phyloP scores from a whole-genome alignment of 2,888 invertebrate species.

The Leptura quadrifasciata region DNA sequence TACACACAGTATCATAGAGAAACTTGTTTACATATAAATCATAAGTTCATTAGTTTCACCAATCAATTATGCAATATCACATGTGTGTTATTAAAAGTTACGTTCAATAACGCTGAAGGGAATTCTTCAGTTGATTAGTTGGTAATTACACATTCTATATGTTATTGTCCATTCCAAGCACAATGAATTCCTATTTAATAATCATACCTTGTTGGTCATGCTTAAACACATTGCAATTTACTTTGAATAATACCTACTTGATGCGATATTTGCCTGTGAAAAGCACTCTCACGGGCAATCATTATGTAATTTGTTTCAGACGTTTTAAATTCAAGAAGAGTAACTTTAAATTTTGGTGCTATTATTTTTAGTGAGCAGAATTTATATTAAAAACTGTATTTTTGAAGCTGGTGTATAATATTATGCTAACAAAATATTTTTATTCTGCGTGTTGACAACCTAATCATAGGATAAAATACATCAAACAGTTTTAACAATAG shows the following conservation, averaged over 20 bases:
- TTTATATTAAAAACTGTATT: not conserved
- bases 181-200: slow-evolving; percentile 21
- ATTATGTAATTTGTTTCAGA: not conserved
- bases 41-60: slow-evolving; percentile 6
- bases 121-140: slow-evolving; percentile 15
- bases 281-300: not conserved
- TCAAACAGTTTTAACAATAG: too few species aligned
- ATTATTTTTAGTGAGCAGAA: not conserved
- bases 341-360: not conserved
- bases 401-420: not conserved
- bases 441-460: too few species aligned
- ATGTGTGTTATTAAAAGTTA: slow-evolving; percentile 6
- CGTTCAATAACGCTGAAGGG: slow-evolving; percentile 8
- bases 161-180: slow-evolving; percentile 5
- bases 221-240: slow-evolving; percentile 2
- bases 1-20: not conserved
- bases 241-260: slow-evolving; percentile 1
- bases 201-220: slow-evolving; percentile 9
- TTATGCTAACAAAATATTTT: too few species aligned
- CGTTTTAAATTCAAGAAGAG: not conserved
- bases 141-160: slow-evolving; percentile 5
- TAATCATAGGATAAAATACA: too few species aligned
- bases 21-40: slow-evolving; percentile 1
- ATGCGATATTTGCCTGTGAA: not conserved
- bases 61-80: slow-evolving; percentile 14